Conservation (phyloP, 2,113 vertebrate species). For the Silurus meridionalis region DNA sequence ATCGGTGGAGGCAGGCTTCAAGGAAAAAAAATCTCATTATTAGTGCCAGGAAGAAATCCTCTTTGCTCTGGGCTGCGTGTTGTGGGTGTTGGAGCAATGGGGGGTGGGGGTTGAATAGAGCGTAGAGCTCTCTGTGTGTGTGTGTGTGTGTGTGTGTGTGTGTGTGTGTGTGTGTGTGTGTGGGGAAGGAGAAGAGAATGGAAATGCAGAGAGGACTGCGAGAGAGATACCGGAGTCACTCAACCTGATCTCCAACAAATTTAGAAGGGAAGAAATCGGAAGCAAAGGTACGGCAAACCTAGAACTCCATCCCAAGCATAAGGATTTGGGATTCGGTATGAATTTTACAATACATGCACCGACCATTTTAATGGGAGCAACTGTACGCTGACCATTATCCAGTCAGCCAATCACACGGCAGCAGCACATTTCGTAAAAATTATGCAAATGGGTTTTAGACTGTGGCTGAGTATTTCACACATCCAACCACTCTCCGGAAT, state of each 20-base stretch:
- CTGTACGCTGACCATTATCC: background rate
- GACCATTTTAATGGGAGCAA: background rate
- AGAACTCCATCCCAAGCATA: background rate
- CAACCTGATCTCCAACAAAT: conserved; percentile 33
- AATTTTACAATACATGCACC: background rate
- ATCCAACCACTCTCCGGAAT: background rate
- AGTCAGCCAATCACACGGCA: background rate
- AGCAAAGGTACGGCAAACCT: background rate
- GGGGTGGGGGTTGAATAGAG: conserved; percentile 48
- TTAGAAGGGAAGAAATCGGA: conserved; percentile 11
- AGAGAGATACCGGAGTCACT: conserved; percentile 40
- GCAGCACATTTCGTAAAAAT: background rate
- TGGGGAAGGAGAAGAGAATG: conserved; percentile 25
- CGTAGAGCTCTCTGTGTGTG: conserved; percentile 31
- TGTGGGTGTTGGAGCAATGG: conserved; percentile 47
- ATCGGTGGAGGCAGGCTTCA: conserved; percentile 49
- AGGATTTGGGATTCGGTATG: background rate
- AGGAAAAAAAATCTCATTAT: conserved; percentile 55
- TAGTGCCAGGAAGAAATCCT: conserved; percentile 55
- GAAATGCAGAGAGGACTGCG: conserved; percentile 40
- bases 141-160: conserved; percentile 39
- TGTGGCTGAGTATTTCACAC: background rate
- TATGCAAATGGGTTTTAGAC: background rate
- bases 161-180: conserved; percentile 29
- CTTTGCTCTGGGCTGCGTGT: conserved; percentile 51